Evolutionary conservation across 2,888 invertebrate genomes (phyloP).

Genomic region (Scaeva pyrastri): DNA sequence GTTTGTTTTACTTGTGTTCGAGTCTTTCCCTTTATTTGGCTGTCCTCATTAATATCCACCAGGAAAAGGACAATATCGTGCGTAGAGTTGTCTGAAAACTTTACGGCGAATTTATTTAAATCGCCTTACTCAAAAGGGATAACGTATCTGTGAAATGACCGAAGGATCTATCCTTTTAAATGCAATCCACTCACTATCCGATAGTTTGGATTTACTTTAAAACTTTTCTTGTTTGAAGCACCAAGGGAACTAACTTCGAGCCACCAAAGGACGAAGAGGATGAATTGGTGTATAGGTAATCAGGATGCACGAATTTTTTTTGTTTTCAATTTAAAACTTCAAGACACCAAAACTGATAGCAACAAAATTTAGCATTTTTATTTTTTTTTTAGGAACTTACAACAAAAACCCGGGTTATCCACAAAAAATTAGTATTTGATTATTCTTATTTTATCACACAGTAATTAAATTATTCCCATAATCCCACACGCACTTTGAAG

Average conservation of each 20-base stretch:
- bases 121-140: conserved; percentile 54
- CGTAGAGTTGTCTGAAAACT: conserved; percentile 71
- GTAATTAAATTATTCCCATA: conserved; percentile 2
- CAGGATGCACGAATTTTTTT: background rate
- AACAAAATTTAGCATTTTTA: too few species aligned
- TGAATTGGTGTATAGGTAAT: too few species aligned
- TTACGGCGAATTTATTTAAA: conserved; percentile 71
- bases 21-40: conserved; percentile 31
- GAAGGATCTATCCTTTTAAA: conserved; percentile 48
- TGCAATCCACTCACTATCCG: conserved; percentile 31
- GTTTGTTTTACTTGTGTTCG: conserved; percentile 13
- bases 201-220: conserved; percentile 29
- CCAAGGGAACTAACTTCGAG: background rate
- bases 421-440: background rate
- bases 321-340: background rate
- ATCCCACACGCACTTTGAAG: conserved; percentile 27
- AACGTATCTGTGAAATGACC: conserved; percentile 33
- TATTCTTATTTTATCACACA: background rate
- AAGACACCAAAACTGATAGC: background rate
- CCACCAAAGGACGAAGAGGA: background rate
- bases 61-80: conserved; percentile 63
- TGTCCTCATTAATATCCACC: conserved; percentile 62
- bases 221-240: conserved; percentile 9
- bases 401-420: background rate
- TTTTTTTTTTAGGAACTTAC: background rate